A percentile compares a stretch with the other conserved stretches of the same genome.
Conservation (phyloP, 2,888 invertebrate genomes). For the Tipula lateralis region DNA sequence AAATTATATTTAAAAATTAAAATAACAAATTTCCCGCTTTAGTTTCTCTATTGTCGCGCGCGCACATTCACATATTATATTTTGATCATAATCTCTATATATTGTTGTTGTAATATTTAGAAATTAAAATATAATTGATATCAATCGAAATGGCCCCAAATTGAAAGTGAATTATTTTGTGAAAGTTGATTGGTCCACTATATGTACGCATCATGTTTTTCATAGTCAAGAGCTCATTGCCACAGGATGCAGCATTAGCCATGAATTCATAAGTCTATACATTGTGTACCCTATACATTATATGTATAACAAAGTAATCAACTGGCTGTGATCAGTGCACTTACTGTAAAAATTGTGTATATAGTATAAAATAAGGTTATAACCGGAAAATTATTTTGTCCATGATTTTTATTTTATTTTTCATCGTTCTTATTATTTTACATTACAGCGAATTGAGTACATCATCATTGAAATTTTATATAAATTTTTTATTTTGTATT, state of each 20-base stretch:
- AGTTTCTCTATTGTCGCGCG: conserved; percentile 6
- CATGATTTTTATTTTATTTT: not conserved
- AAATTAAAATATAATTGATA: not conserved
- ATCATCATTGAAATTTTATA: conserved; percentile 4
- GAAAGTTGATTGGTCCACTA: not conserved
- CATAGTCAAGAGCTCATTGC: not conserved
- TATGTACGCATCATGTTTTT: not conserved
- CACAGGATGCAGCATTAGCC: not conserved
- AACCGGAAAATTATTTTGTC: conserved; percentile 24
- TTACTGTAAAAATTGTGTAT: not conserved
- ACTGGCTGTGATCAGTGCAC: not conserved
- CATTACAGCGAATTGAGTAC: not conserved
- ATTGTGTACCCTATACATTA: not conserved
- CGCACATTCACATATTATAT: not conserved
- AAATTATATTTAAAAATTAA: not conserved
- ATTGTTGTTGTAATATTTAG: not conserved
- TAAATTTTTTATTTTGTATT: not conserved
- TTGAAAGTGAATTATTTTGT: not conserved
- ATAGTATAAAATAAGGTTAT: not conserved
- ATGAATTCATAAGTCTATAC: not conserved
- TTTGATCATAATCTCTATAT: not conserved
- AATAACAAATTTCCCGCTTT: not conserved
- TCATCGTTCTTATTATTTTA: conserved; percentile 9
- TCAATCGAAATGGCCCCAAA: not conserved
- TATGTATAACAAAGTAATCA: not conserved